These are phyloP conservation scores for Beroe forskalii DNA, from an alignment of 37 sponge, comb jelly and placozoan species.

Conservation along the genomic window DNA sequence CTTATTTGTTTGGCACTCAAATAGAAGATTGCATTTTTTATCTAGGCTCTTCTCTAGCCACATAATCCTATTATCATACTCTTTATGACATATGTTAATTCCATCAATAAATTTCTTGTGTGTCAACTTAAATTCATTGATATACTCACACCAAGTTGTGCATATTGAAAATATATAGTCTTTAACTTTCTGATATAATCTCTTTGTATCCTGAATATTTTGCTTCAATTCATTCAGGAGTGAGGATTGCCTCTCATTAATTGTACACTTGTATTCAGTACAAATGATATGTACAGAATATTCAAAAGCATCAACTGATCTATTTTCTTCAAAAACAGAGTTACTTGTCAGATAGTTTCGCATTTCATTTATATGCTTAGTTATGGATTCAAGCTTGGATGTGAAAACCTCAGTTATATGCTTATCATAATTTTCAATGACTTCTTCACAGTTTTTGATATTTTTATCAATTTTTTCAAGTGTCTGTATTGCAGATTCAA, in stretches of 20 bases:
- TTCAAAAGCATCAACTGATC: not conserved
- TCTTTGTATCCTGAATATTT: not conserved
- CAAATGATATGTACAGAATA: slow-evolving; percentile 1
- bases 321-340: slow-evolving; percentile 45
- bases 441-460: not conserved
- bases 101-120: not conserved
- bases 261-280: not conserved
- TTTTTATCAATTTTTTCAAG: not conserved
- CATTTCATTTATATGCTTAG: not conserved
- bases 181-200: not conserved
- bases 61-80: not conserved
- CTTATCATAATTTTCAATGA: not conserved
- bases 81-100: not conserved
- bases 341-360: not conserved
- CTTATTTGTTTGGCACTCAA: not conserved
- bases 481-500: not conserved
- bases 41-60: not conserved
- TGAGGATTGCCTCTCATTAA: not conserved
- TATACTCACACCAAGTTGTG: not conserved
- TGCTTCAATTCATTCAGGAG: not conserved
- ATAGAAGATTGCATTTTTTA: not conserved
- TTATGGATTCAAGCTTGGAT: not conserved
- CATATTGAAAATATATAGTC: not conserved
- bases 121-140: not conserved
- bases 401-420: not conserved